Evolutionary conservation across 30 jellyfish, hydroid and myxozoan species (phyloP), one percentile per base, ranked within the genome.

Genomic region (Chironex yamaguchii): DNA sequence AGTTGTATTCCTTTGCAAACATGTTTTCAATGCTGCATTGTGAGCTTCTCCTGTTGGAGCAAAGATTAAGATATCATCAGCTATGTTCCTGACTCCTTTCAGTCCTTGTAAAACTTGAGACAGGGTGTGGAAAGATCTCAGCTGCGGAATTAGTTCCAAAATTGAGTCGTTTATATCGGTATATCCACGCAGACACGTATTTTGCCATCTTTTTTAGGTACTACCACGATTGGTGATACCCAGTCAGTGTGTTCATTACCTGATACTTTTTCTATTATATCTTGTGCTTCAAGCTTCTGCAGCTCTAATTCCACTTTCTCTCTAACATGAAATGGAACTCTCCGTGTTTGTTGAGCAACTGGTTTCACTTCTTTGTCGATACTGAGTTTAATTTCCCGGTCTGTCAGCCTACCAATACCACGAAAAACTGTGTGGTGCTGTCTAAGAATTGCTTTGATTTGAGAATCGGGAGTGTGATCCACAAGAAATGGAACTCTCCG

Each of bases 141-240:
- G 87, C 92, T 48, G 70, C 79, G 29, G 85, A 63, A 29, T 63
- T 34, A 14, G 78, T 82, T 26, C 87, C 92, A 62, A 66, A 81
- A 52, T 67, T 36, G 23, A 81, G 76, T 36, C 86, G 21, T 49
- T 63, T 67, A 58, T 64, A 81, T 62, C 52, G 11, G 52, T 21
- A 20, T 21, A 23, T 27, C 32, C 20, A 11, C 13, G 52, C 74
- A n/a, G n/a, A n/a, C n/a, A n/a, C n/a, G 20, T 27, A 21, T 27
- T 81, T 81, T 67, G 49, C 84, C 75, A 42, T 81, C 65, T 81
- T 65, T 65, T 34, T 36, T 81, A 21, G 91, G 91, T 58, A 52
- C 81, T 12, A 52, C 89, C 12, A 70, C 80, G 67, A 42, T 17
- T 42, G 9, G 58, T 42, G 58, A 42, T 6, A 42, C 9, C 58